Evolutionary conservation across 2,888 invertebrate genomes (phyloP), one percentile per base, ranked within the genome.

Genomic region (Drosophila neotestacea): DNA sequence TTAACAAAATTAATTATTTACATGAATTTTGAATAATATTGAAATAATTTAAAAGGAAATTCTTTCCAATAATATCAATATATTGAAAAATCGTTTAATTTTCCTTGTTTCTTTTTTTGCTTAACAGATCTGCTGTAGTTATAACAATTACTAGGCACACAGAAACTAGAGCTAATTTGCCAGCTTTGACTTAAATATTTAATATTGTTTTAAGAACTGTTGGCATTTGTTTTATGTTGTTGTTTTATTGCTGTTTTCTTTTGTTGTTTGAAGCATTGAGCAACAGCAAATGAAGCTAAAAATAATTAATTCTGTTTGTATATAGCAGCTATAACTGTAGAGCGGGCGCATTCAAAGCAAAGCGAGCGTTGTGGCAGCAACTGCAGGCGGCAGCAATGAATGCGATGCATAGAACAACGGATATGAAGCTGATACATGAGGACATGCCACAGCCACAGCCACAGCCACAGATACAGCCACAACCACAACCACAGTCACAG

Each of bases 321-420:
- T 50, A 56, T 54, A 63, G 58, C 46, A 67, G 60, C 65, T 55
- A 36, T 52, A 67, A 30, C 39, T 64, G 56, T 51, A 44, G 64
- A 62, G 74, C 68, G 59, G 65, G 75, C 74, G 82, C 82, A 85
- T 85, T 82, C 82, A 82, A 82, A 82, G 82, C 82, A 82, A 79
- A 82, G 76, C 75, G 65, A 75, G 60, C 63, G 75, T 67, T 67
- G 62, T 46, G 48, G 69, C 64, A 70, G 77, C 62, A 67, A 59
- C 66, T 62, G 73, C 74, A 54, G 72, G 69, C 65, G 72, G 73
- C 77, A 67, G 76, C 76, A 76, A 73, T 72, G 62, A 65, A 44
- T 58, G 50, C 39, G 34, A 44, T 47, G 38, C 47, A 51, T 11
- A 65, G 30, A 39, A 27, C 47, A 46, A 50, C 28, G 38, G 27